Evolutionary conservation across 2,888 invertebrate genomes (phyloP).

Genomic region (Tetragonula carbonaria): DNA sequence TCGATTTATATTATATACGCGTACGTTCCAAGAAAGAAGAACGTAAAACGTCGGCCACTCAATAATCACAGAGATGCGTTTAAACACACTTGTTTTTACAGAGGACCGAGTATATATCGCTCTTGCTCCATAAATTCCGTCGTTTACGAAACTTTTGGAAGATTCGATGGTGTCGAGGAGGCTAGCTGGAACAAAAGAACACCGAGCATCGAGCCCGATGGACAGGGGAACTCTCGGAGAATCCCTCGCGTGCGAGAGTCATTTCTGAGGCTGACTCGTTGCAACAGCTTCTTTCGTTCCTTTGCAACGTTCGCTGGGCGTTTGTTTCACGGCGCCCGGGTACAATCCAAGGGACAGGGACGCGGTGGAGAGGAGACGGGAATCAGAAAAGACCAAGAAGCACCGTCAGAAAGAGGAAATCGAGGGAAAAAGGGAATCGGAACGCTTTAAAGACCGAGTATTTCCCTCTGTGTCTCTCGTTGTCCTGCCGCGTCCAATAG

Average conservation of each 20-base stretch:
- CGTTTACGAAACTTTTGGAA: background rate
- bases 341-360: too few species aligned
- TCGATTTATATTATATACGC: background rate
- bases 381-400: constrained; percentile 2
- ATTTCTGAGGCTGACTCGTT: constrained; percentile 54
- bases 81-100: background rate
- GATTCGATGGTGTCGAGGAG: background rate
- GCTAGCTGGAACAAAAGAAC: background rate
- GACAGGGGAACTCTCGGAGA: background rate
- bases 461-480: constrained; percentile 1
- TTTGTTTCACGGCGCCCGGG: constrained; percentile 29
- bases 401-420: constrained; percentile 26
- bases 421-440: constrained; percentile 26
- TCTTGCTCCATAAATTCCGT: background rate
- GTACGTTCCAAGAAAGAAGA: background rate
- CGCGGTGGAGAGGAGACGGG: background rate
- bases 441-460: constrained; percentile 17
- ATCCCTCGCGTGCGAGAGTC: constrained; percentile 40
- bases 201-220: background rate
- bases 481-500: constrained; percentile 66
- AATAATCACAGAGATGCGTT: background rate
- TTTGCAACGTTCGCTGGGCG: constrained; percentile 24
- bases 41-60: background rate
- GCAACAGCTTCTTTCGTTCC: constrained; percentile 46
- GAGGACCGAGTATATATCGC: background rate